Percentiles rank a stretch among this genome's conserved stretches.
phyloP scores from a whole-genome alignment of 1,140 invertebrate species.

The Anthonomus grandis region DNA sequence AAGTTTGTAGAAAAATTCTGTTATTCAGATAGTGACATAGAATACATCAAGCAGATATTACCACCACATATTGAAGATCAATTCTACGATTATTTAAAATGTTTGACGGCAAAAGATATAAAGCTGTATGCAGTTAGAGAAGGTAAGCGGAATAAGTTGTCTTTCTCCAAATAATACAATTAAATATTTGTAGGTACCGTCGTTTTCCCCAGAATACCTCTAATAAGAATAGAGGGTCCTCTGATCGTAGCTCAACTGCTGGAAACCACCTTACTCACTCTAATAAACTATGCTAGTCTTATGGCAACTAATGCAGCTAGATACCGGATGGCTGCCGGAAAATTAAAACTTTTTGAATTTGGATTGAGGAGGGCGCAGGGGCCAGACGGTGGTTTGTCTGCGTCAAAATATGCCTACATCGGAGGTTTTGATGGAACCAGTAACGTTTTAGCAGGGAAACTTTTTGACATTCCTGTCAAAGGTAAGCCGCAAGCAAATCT shows the following conservation, averaged over 20 bases:
- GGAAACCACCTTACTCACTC: slow-evolving; percentile 93
- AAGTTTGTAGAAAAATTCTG: slow-evolving; percentile 94
- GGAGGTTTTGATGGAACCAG: slow-evolving; percentile 98
- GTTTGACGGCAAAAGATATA: slow-evolving; percentile 80
- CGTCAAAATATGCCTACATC: slow-evolving; percentile 96
- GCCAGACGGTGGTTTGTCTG: slow-evolving; percentile 95
- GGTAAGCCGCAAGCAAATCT: no score
- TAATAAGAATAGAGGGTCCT: slow-evolving; percentile 85
- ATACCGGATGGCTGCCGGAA: slow-evolving; percentile 88
- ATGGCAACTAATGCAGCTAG: slow-evolving; percentile 97
- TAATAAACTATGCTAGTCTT: slow-evolving; percentile 96
- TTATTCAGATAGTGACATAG: slow-evolving; percentile 93
- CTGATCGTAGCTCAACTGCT: slow-evolving; percentile 92
- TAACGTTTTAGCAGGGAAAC: slow-evolving; percentile 96
- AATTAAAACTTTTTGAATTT: slow-evolving; percentile 89
- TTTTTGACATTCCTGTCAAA: slow-evolving; percentile 95
- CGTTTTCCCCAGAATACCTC: slow-evolving; percentile 92
- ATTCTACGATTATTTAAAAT: slow-evolving; percentile 86
- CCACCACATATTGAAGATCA: slow-evolving; percentile 79
- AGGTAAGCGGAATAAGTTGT: no score
- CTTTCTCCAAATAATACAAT: no score
- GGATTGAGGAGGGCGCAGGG: slow-evolving; percentile 96
- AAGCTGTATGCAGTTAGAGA: slow-evolving; percentile 89
- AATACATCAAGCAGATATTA: slow-evolving; percentile 83
- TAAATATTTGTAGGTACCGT: no score